A percentile compares a stretch with the other conserved stretches of the same genome.
Evolutionary conservation across 2,797 vertebrate species (phyloP).

Genomic region (Propithecus perrieri): DNA sequence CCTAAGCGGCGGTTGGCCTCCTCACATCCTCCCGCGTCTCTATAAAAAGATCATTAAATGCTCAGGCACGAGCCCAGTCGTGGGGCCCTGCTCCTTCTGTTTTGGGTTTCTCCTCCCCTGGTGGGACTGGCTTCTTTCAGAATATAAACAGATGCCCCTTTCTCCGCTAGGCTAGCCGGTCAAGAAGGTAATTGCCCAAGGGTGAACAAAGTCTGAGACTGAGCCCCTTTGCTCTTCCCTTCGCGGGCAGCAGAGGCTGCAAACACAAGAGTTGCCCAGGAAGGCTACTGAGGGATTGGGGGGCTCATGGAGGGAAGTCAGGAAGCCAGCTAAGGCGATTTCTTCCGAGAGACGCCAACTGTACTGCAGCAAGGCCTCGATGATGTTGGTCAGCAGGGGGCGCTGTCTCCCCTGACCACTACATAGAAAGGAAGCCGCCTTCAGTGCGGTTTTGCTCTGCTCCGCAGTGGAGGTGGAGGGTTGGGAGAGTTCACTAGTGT

Average conservation of each 20-base stretch:
- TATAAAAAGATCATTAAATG: conserved; percentile 68
- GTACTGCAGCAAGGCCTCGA: background rate
- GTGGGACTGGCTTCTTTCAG: conserved; percentile 11
- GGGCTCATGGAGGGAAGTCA: background rate
- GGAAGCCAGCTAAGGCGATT: background rate
- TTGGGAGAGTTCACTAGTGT: background rate
- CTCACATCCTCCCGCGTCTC: background rate
- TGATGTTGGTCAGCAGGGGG: conserved; percentile 33
- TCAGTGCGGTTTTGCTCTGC: background rate
- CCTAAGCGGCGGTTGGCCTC: conserved; percentile 25
- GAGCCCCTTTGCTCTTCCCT: background rate
- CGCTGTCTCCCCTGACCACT: background rate
- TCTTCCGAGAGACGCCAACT: background rate
- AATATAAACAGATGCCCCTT: conserved; percentile 53
- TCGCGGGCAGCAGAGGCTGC: background rate
- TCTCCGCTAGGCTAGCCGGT: background rate
- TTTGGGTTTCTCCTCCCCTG: conserved; percentile 42
- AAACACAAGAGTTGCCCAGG: background rate
- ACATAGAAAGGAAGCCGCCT: background rate
- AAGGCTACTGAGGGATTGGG: no score
- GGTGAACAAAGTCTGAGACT: background rate
- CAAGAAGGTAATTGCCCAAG: conserved; percentile 28
- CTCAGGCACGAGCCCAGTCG: conserved; percentile 53
- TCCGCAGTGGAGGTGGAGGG: background rate
- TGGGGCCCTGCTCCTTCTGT: conserved; percentile 28